Base-by-base conservation (phyloP, 2,888 invertebrate genomes). In the Sinelater perroti region DNA sequence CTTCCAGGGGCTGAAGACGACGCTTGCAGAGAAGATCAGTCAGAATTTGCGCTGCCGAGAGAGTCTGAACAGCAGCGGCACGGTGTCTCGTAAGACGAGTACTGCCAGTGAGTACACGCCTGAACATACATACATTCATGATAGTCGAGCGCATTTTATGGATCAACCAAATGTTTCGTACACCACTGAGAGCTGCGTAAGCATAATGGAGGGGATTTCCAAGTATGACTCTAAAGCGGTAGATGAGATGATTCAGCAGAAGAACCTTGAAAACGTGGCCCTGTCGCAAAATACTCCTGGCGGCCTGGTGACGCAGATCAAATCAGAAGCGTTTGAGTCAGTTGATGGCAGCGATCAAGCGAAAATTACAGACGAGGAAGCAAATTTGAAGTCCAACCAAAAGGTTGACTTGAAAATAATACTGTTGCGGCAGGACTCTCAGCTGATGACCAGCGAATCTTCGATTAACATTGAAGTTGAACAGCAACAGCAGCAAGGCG, bases 101-200 rank as follows among this genome's bases (percentile, higher is more conserved):
- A 83, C 83, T 0, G 80, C 83, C 3, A 83, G 83, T 13, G 83
- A 84, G 60, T 83, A 82, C 64, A 82, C 83, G 13, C 83, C 83
- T 0, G 84, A 84, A 60, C 81, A 81, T 62, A 83, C 83, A 8
- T 75, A 75, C 51, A 69, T 72, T 21, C 68, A 70, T 4, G 72
- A 74, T 54, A 66, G 52, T 13, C 64, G 67, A 16, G 57, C 57
- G 14, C 60, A 64, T 1, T 57, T 64, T 13, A 62, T 63, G 1
- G 66, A 67, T 6, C 61, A 67, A 31, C 64, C 74, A 3, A 70
- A 61, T 16, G 72, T 73, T 2, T 69, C 70, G 28, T 75, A 69
- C 49, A 59, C 68, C 4, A 66, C 67, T 8, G 73, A 74, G 5
- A 68, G 60, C 28, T 70, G 68, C 49, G 59, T 72, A n/a, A 66